phyloP scores from a whole-genome alignment of 2,888 invertebrate genomes.

The Cataglyphis cursor region DNA sequence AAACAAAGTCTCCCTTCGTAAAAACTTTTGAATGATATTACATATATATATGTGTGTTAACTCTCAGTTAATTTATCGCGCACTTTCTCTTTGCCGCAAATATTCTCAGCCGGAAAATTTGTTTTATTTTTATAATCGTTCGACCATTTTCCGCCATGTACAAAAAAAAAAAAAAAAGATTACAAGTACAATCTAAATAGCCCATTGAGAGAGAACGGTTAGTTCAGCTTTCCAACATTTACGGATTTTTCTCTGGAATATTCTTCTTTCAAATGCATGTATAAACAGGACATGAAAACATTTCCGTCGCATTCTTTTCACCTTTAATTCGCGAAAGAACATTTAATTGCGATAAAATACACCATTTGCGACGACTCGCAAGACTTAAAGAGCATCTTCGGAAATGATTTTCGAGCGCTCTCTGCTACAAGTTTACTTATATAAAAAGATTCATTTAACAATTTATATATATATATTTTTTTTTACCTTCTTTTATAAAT shows the following conservation, averaged over 20 bases:
- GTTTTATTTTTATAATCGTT: conserved; percentile 48
- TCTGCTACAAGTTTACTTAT: conserved; percentile 17
- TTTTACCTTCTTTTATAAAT: conserved; percentile 12
- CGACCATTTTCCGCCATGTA: conserved; percentile 26
- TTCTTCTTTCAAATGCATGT: conserved; percentile 49
- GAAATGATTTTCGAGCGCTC: conserved; percentile 12
- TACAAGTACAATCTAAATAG: conserved; percentile 33
- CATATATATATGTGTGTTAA: conserved; percentile 7
- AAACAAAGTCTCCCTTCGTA: conserved; percentile 24
- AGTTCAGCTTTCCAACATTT: conserved; percentile 48
- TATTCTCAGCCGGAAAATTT: conserved; percentile 28
- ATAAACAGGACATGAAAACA: conserved; percentile 49
- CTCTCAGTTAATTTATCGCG: conserved; percentile 34
- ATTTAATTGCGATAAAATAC: conserved; percentile 49
- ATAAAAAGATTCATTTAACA: conserved; percentile 26
- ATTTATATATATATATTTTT: neutral
- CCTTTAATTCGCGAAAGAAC: conserved; percentile 41
- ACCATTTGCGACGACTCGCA: conserved; percentile 34
- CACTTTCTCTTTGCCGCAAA: conserved; percentile 33
- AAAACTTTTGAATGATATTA: conserved; percentile 33
- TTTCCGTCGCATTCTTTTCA: conserved; percentile 51
- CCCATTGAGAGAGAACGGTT: conserved; percentile 49
- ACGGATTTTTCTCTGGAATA: conserved; percentile 46
- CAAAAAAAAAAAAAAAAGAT: neutral
- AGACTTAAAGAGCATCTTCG: conserved; percentile 21